phyloP scores from a whole-genome alignment of 1,140 invertebrate species.

The Wasmannia auropunctata region DNA sequence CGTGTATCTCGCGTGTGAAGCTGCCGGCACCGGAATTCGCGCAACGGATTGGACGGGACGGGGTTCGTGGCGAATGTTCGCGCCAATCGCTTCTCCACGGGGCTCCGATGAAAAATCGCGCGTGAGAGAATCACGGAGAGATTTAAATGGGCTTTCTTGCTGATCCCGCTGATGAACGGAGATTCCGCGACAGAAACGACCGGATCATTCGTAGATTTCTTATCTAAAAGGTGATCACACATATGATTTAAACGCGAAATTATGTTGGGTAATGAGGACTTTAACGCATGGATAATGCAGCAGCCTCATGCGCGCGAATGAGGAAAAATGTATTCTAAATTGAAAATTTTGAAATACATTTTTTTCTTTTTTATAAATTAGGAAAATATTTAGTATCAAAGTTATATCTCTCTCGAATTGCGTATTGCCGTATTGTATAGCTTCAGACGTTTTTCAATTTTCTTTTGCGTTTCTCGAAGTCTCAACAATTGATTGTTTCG shows the following conservation, averaged over 20 bases:
- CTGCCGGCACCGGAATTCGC: not conserved
- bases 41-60: not conserved
- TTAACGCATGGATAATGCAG: slow-evolving; percentile 9
- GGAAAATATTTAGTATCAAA: not conserved
- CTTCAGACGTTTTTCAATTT: not conserved
- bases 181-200: no score
- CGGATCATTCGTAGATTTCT: not conserved
- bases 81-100: not conserved
- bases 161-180: not conserved
- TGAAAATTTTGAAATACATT: not conserved
- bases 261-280: not conserved
- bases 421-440: no score
- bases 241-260: not conserved
- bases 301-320: not conserved
- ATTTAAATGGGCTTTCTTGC: not conserved
- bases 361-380: not conserved
- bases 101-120: slow-evolving; percentile 3
- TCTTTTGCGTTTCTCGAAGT: not conserved
- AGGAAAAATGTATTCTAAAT: not conserved
- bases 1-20: slow-evolving; percentile 26
- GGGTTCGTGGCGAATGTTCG: not conserved
- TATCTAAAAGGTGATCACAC: not conserved
- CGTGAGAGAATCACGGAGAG: not conserved
- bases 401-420: not conserved
- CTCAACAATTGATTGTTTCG: not conserved